Evolutionary conservation across 2,888 invertebrate species (phyloP).

Genomic region (Gandaritis pyraliata): DNA sequence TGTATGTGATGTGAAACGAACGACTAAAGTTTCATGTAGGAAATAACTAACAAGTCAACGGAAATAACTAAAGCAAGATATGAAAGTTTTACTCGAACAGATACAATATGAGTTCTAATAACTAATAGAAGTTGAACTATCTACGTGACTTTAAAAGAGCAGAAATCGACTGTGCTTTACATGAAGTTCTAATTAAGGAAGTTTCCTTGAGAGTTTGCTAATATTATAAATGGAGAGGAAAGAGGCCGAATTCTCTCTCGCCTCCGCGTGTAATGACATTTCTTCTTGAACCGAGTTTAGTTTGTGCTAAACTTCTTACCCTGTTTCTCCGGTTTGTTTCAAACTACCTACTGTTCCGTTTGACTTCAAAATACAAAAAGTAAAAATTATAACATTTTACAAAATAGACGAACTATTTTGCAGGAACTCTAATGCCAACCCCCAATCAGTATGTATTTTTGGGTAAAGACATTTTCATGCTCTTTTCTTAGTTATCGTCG

Average conservation of each 20-base stretch:
- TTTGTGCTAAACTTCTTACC: slow-evolving; percentile 49
- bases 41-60: too few species aligned
- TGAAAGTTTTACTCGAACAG: slow-evolving; percentile 53
- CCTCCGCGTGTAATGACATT: slow-evolving; percentile 57
- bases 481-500: too few species aligned
- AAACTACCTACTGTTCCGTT: slow-evolving; percentile 32
- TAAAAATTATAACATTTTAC: slow-evolving; percentile 14
- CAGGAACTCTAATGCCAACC: too few species aligned
- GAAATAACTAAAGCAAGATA: slow-evolving; percentile 37
- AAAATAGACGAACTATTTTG: too few species aligned
- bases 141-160: slow-evolving; percentile 65
- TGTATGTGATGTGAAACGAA: too few species aligned
- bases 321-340: slow-evolving; percentile 41
- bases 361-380: slow-evolving; percentile 30
- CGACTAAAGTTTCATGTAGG: too few species aligned
- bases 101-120: slow-evolving; percentile 58
- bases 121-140: slow-evolving; percentile 59
- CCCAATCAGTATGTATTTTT: too few species aligned
- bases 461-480: too few species aligned
- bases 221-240: slow-evolving; percentile 73
- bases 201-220: slow-evolving; percentile 63
- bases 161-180: slow-evolving; percentile 67
- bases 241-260: slow-evolving; percentile 59
- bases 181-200: slow-evolving; percentile 74
- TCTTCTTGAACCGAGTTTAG: slow-evolving; percentile 54